These are phyloP conservation scores for Drosophila jambulina DNA, from an alignment of 1,140 invertebrate genomes.

Conservation along the genomic window DNA sequence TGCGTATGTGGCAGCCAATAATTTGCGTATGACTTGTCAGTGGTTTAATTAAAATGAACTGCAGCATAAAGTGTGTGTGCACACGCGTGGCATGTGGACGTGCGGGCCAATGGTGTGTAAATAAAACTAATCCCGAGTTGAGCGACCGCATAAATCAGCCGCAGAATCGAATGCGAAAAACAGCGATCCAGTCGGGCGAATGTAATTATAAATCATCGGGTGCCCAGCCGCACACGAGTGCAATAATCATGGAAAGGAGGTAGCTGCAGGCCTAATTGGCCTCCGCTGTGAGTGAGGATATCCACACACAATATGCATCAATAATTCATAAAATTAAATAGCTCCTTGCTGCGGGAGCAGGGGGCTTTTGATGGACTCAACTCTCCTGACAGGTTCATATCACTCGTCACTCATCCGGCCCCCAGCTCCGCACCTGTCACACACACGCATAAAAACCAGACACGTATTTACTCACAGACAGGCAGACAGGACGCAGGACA, in stretches of 20 bases:
- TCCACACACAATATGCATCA: conserved; percentile 57
- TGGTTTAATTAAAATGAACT: conserved; percentile 81
- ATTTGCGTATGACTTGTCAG: conserved; percentile 60
- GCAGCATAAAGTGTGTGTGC: conserved; percentile 43
- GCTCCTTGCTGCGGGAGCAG: conserved; percentile 26
- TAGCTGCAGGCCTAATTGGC: conserved; percentile 68
- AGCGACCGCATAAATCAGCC: conserved; percentile 81
- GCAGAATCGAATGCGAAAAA: conserved; percentile 46
- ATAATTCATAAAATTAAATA: conserved; percentile 83
- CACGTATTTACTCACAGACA: conserved; percentile 12
- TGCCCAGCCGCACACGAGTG: conserved; percentile 45
- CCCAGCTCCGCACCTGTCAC: conserved; percentile 43
- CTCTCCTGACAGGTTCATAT: conserved; percentile 52
- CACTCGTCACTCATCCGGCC: conserved; percentile 58
- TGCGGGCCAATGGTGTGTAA: conserved; percentile 56
- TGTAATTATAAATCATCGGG: conserved; percentile 63
- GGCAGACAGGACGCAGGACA: conserved; percentile 17
- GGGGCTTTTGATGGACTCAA: conserved; percentile 47
- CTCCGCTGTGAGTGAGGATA: conserved; percentile 31
- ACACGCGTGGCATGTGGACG: conserved; percentile 13
- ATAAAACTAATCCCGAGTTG: conserved; percentile 75
- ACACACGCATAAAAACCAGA: conserved; percentile 32
- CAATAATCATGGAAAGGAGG: conserved; percentile 55
- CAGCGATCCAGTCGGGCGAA: conserved; percentile 37
- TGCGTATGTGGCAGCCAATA: conserved; percentile 26